A percentile compares a stretch with the other conserved stretches of the same genome.
These are phyloP conservation scores for Pseudococcus jackbeardsleyi DNA, from an alignment of 2,888 invertebrate species.

Conservation along the genomic window DNA sequence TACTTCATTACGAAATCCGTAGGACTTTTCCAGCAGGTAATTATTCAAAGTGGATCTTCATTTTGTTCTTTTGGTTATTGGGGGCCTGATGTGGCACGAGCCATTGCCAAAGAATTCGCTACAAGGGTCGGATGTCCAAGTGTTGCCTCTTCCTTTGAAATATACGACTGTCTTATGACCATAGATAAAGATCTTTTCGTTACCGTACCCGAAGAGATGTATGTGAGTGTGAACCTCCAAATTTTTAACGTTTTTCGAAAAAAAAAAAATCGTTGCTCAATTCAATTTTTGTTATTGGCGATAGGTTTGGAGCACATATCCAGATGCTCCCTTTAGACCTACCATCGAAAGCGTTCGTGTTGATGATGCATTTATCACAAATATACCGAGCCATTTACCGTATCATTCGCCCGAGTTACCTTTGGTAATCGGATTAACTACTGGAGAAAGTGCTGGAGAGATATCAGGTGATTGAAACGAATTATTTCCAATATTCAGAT, in stretches of 20 bases:
- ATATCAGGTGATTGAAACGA: constrained; percentile 71
- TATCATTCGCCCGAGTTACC: constrained; percentile 72
- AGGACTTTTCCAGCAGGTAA: constrained; percentile 74
- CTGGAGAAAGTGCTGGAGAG: constrained; percentile 81
- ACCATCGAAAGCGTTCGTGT: constrained; percentile 79
- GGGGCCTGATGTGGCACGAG: constrained; percentile 68
- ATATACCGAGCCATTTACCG: constrained; percentile 71
- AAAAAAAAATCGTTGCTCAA: not conserved
- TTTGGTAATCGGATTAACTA: constrained; percentile 81
- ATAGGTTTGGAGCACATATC: constrained; percentile 82
- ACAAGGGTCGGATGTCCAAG: constrained; percentile 52
- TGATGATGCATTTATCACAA: constrained; percentile 77
- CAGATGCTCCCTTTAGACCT: constrained; percentile 85
- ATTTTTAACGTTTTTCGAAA: not conserved
- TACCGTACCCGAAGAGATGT: not conserved
- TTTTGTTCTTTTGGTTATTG: constrained; percentile 76
- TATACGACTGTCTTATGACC: constrained; percentile 55
- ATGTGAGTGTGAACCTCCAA: not conserved
- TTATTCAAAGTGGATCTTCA: constrained; percentile 80
- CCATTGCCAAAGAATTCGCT: constrained; percentile 47
- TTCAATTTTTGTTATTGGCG: not conserved
- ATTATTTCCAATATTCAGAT: too few species aligned
- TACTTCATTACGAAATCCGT: not conserved
- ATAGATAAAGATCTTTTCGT: not conserved
- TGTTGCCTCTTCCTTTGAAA: constrained; percentile 26